Evolutionary conservation across 2,797 vertebrate genomes (phyloP), one percentile per base, ranked within the genome.

Genomic region (Fistularia tabacaria): DNA sequence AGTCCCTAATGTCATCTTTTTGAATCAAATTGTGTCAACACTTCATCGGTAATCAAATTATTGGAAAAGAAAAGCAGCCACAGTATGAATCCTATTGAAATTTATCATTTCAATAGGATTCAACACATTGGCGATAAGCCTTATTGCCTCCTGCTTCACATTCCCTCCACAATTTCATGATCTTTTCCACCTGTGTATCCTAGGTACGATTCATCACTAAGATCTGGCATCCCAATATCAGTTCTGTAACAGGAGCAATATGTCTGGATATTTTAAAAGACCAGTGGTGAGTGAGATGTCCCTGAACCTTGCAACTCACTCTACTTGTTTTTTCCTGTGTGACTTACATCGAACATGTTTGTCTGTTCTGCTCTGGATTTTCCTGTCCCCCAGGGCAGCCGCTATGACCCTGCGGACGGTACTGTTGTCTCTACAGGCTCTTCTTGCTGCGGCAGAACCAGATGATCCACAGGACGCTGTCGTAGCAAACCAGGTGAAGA

Each of bases 211-310:
- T 99, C 92, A 98, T 98, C 83, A 97, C 94, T 67, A 98, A 97
- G 91, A 99, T 99, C 89, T 99, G 97, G 97, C 97, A 99, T 88
- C 96, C 97, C 82, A 99, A 99, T 85, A 99, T 98, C 90, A 98
- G 96, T 90, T 99, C 97, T 57, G 96, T 99, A 85, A 99, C 97
- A 10, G 97, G 97, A 71, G 97, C 97, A 42, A 99, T 99, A 91
- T 99, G 96, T 91, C 91, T 99, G 93, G 97, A 99, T 87, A 99
- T 99, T 85, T 92, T 99, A 88, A 99, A 99, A 93, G 97, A 99
- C 89, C 97, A 99, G 77, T 99, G 97, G 97, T 99, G 91, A 95
- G 94, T 85, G 14, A 46, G 38, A 44, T 1, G 3, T 15, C 8
- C n/a, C 25, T 44, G 52, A 47, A 40, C 52, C 11, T 1, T 14